Base-by-base conservation (phyloP, 2,113 vertebrate species). In the Ameiurus melas region DNA sequence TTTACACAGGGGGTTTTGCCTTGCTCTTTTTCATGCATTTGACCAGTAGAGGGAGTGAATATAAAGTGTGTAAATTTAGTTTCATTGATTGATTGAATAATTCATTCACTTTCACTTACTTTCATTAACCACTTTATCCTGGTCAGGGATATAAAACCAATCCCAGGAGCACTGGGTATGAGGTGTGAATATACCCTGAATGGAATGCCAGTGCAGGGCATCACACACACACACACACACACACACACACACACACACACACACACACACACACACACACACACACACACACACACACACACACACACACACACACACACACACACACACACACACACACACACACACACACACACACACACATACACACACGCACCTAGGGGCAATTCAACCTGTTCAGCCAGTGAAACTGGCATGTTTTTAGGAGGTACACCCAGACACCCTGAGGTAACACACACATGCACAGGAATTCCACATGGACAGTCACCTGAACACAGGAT, bases 31-130 rank as follows among this genome's bases (percentile, higher is more conserved):
- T 55, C 51, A 55, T 36, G 14, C 20, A 20, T 66, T 33, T 84
- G 27, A 84, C 62, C 82, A 87, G 39, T 30, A 87, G 85, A 39
- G 47, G 85, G 66, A 47, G 68, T 47, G 73, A 86, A 78, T 68
- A 3, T 43, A 70, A 36, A 58, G n/a, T 25, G 17, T 64, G 39
- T 51, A 51, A 7, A 53, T 53, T 47, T 43, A 0, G 10, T 3
- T 57, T 57, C 33, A 17, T 3, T 27, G 39, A 43, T 36, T 43
- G 36, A 27, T 17, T 43, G n/a, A 27, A 43, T 39, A 33, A 51
- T 30, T 84, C 2, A 66, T 51, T 47, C 5, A n/a, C 25, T 66
- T 62, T 39, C 12, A 27, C 25, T 13, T 19, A 43, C 71, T 43
- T 75, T 75, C 36, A 25, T 20, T 47, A 75, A 43, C 10, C 20